phyloP scores from a whole-genome alignment of 1,140 invertebrate genomes.

The Vanessa atalanta region DNA sequence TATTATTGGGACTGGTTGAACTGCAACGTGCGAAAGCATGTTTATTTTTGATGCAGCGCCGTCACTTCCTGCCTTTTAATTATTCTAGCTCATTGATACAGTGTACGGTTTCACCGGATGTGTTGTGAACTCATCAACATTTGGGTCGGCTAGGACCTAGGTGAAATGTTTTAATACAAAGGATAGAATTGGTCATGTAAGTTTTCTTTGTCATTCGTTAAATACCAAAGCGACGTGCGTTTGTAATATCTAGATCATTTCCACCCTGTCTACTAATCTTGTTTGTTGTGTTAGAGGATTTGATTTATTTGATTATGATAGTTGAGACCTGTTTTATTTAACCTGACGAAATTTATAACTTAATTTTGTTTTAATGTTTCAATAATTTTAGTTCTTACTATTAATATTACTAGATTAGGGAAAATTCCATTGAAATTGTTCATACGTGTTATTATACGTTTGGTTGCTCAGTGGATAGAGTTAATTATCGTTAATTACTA shows the following conservation, averaged over 20 bases:
- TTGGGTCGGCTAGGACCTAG: constrained; percentile 21
- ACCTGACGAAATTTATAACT: neutral
- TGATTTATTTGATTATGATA: constrained; percentile 8
- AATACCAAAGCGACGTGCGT: neutral
- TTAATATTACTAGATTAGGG: too few species aligned
- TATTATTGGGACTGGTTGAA: neutral
- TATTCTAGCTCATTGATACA: constrained; percentile 39
- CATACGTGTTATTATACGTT: too few species aligned
- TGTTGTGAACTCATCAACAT: constrained; percentile 23
- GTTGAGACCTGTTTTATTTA: neutral
- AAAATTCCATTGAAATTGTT: too few species aligned
- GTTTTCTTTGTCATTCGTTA: too few species aligned
- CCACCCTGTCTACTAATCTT: constrained; percentile 21
- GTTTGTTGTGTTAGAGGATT: constrained; percentile 19
- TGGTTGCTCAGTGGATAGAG: too few species aligned
- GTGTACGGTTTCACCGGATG: constrained; percentile 43
- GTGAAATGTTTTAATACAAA: constrained; percentile 14
- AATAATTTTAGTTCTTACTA: too few species aligned
- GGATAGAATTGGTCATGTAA: neutral
- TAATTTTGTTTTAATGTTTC: too few species aligned
- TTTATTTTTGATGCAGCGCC: constrained; percentile 26
- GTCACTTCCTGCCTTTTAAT: constrained; percentile 38
- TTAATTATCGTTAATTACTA: too few species aligned
- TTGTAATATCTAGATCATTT: constrained; percentile 4
- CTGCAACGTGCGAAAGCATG: constrained; percentile 16